Evolutionary conservation across 2,797 vertebrate species (phyloP), one percentile per base, ranked within the genome.

Genomic region (Macroramphosus scolopax): DNA sequence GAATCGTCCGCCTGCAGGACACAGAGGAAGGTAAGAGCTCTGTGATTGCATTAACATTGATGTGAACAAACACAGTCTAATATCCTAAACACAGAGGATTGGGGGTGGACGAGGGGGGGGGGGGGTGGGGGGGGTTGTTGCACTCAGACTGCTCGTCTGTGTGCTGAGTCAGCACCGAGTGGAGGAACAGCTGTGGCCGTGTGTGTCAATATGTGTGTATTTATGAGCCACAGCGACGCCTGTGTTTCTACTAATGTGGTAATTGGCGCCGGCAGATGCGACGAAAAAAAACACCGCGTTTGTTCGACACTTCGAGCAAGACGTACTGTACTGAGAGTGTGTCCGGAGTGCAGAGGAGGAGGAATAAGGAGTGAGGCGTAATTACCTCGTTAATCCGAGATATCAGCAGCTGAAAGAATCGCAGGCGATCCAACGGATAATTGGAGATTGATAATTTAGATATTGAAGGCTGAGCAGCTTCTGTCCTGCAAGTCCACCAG

Each of bases 21-120:
- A 90, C 68, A 87, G 92, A 81, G 91, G 91, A 79, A 90, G 91
- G 96, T 91, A 89, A 89, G 86, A 76, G 76, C 73, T 57, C 45
- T 30, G 45, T 71, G 69, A 86, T 80, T 72, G 60, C 66, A 83
- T 84, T 84, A 81, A 78, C 76, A 82, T 79, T 75, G 78, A 85
- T 61, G 72, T 68, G 75, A 45, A 63, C 62, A 32, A 72, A 77
- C 54, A 42, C 55, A 17, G 57, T 46, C 73, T 77, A 79, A 80
- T 72, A 71, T 63, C 32, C 35, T 22, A 44, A 59, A 63, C 48
- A 22, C 64, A 30, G 40, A 32, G 36, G 56, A 43, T 11, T 39
- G 56, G 8, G 31, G 17, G 39, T 15, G 35, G 29, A 12, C 18
- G 15, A 4, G n/a, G 29, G 5, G 25, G 39, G 12, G 7, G 20